Evolutionary conservation across 2,888 invertebrate species (phyloP).

Genomic region (Ctenicera cuprea): DNA sequence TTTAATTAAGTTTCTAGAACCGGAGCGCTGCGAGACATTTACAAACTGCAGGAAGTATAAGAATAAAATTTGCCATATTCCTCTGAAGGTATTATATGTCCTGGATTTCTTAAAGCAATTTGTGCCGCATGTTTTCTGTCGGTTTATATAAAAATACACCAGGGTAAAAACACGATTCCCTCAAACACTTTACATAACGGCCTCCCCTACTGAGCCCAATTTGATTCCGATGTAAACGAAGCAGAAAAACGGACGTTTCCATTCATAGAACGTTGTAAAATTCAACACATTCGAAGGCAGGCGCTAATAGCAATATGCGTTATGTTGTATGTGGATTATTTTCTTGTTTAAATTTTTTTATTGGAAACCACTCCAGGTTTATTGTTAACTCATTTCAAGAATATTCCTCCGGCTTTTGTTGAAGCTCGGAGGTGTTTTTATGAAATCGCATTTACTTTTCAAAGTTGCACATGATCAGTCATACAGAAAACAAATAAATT

Average conservation of each 20-base stretch:
- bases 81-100: constrained; percentile 44
- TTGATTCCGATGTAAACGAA: constrained; percentile 54
- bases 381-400: constrained; percentile 5
- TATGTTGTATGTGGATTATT: constrained; percentile 46
- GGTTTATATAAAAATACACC: constrained; percentile 55
- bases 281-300: constrained; percentile 51
- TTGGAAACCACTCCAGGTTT: neutral
- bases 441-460: neutral
- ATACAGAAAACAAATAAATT: constrained; percentile 27
- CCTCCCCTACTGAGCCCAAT: constrained; percentile 53
- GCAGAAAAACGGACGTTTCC: constrained; percentile 54
- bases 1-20: no score
- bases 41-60: constrained; percentile 10
- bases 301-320: constrained; percentile 48
- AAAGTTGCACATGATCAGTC: constrained; percentile 8
- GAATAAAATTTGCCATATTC: constrained; percentile 39
- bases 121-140: constrained; percentile 52
- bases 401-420: neutral
- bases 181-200: constrained; percentile 54
- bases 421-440: neutral
- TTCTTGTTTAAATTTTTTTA: constrained; percentile 37
- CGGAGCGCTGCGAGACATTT: neutral
- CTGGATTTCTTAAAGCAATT: constrained; percentile 53
- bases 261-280: constrained; percentile 53
- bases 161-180: constrained; percentile 53